Conservation (phyloP, 2,113 vertebrate genomes). For the Phyllostomus hastatus region DNA sequence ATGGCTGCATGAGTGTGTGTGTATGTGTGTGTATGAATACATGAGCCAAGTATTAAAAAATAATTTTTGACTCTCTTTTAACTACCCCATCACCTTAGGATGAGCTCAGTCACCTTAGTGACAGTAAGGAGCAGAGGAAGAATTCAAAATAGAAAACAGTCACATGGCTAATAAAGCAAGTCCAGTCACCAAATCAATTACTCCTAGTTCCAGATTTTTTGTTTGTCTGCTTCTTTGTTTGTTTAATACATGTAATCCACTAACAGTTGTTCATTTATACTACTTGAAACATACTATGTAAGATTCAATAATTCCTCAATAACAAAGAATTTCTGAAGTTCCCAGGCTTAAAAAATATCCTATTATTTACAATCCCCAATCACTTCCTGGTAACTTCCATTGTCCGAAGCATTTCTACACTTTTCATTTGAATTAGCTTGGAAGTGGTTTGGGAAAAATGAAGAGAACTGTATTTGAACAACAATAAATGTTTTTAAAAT, state of each 20-base stretch:
- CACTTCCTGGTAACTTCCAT: neutral
- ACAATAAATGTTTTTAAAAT: too few relatives aligned
- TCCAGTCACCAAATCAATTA: neutral
- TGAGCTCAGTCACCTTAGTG: neutral
- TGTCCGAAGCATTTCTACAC: neutral
- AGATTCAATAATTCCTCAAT: neutral
- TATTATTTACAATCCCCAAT: neutral
- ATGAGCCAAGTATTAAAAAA: neutral
- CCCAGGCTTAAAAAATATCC: neutral
- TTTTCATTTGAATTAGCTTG: neutral
- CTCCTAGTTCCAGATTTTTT: neutral
- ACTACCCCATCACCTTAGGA: neutral
- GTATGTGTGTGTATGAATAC: neutral
- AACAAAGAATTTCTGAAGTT: neutral
- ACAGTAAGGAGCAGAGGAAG: neutral
- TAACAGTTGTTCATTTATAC: neutral
- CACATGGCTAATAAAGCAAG: neutral
- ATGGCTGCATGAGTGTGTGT: neutral
- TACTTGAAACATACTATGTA: neutral
- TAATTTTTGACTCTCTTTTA: neutral
- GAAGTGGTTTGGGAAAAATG: too few relatives aligned
- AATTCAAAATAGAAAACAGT: neutral
- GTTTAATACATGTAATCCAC: too few relatives aligned
- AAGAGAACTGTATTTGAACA: too few relatives aligned
- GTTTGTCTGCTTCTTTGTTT: too few relatives aligned